phyloP scores from a whole-genome alignment of 2,888 invertebrate genomes.

The Drosophila eohydei region DNA sequence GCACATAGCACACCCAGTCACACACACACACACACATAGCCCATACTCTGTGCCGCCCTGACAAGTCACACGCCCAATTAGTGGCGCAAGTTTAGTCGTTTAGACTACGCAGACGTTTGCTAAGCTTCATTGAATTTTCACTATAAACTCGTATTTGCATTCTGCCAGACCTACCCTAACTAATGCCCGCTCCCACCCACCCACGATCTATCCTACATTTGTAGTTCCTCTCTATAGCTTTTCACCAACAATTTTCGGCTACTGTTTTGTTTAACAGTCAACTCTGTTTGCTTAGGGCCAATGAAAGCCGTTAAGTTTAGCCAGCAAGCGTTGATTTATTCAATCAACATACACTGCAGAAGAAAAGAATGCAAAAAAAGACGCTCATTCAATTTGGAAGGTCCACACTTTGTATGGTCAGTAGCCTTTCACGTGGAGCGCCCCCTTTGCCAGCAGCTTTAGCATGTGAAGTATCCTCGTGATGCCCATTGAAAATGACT shows the following conservation, averaged over 20 bases:
- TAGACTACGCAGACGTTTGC: slow-evolving; percentile 64
- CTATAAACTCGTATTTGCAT: slow-evolving; percentile 74
- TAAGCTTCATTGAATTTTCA: slow-evolving; percentile 77
- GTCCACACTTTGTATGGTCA: slow-evolving; percentile 51
- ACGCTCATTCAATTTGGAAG: slow-evolving; percentile 45
- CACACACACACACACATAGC: slow-evolving; percentile 8
- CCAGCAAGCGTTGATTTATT: slow-evolving; percentile 75
- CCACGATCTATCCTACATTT: background rate
- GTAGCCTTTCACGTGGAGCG: slow-evolving; percentile 10
- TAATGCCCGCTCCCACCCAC: background rate
- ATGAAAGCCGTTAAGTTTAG: slow-evolving; percentile 76
- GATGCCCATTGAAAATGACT: slow-evolving; percentile 18
- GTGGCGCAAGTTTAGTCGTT: slow-evolving; percentile 78
- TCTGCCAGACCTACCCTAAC: slow-evolving; percentile 46
- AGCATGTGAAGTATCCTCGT: slow-evolving; percentile 39
- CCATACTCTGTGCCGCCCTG: slow-evolving; percentile 20
- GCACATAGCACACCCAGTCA: slow-evolving; percentile 67
- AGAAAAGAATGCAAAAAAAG: slow-evolving; percentile 3
- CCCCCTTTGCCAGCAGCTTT: slow-evolving; percentile 3
- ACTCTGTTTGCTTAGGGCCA: slow-evolving; percentile 66
- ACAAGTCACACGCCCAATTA: slow-evolving; percentile 79
- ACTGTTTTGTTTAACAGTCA: slow-evolving; percentile 72
- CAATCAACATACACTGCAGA: slow-evolving; percentile 55
- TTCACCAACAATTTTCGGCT: slow-evolving; percentile 64
- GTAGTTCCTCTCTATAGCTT: slow-evolving; percentile 18